Evolutionary conservation across 2,888 invertebrate genomes (phyloP), one percentile per base, ranked within the genome.

Genomic region (Cetonia aurata): DNA sequence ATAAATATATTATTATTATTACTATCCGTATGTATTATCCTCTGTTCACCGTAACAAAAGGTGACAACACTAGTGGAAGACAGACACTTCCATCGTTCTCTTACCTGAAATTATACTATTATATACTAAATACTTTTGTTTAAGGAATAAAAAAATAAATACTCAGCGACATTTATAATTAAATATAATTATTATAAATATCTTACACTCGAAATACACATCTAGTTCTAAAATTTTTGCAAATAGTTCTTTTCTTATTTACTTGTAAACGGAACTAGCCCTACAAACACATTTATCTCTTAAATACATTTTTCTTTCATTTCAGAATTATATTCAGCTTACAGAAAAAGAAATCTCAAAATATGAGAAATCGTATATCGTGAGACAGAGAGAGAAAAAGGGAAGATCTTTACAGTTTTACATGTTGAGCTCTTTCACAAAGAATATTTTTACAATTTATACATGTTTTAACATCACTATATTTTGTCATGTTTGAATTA

Each of bases 151-250:
- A 62, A 53, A 72, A 71, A 74, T 46, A 71, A 67, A 73, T 67
- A 70, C 67, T 65, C 69, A 73, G 15, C 72, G 73, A 83, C 83
- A 84, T 83, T 84, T 83, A 84, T 84, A 85, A 84, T 83, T 84
- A 84, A 85, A 84, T 85, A 85, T 85, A 85, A 83, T 84, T 83
- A 82, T 79, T 84, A 84, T 84, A 85, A 85, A 85, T 85, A 85
- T 85, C 83, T 85, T 85, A 85, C 85, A 85, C 83, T 82, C 83
- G 82, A 83, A 83, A 85, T 84, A 85, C 81, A 73, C 78, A 78
- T 77, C 82, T 83, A 84, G 83, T 82, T 82, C 83, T 83, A 83
- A 69, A 72, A 79, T 77, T 76, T 77, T 78, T 79, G 82, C 82
- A 83, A 80, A 78, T 73, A 76, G 15, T 62, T 50, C 17, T 37